These are phyloP conservation scores for Rhynchotus rufescens DNA, from an alignment of 2,797 vertebrate genomes.

Conservation along the genomic window DNA sequence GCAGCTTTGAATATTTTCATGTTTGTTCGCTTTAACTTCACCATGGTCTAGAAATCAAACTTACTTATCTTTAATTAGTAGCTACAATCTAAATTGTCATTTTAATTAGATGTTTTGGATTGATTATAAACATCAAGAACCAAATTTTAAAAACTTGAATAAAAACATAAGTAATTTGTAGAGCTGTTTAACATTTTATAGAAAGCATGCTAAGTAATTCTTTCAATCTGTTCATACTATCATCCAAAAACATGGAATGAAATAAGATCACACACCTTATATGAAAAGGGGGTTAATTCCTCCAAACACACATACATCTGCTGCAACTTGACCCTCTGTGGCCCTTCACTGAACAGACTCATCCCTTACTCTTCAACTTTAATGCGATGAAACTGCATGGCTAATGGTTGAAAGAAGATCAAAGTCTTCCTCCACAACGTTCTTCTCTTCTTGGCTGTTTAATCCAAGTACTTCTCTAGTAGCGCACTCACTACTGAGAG, in stretches of 20 bases:
- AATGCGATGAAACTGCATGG: no score
- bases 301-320: neutral
- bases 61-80: constrained; percentile 50
- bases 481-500: no score
- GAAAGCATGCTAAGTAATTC: constrained; percentile 61
- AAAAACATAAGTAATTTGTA: constrained; percentile 69
- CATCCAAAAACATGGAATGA: constrained; percentile 33
- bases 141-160: constrained; percentile 64
- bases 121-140: constrained; percentile 71
- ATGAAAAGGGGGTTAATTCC: no score
- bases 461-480: no score
- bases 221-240: constrained; percentile 48
- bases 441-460: no score
- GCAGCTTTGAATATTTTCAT: no score
- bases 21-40: neutral
- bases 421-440: no score
- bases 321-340: no score
- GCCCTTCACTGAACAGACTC: no score
- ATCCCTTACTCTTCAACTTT: no score
- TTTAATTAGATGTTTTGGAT: constrained; percentile 69
- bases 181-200: constrained; percentile 68
- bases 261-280: neutral
- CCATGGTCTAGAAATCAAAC: constrained; percentile 14
- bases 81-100: constrained; percentile 64
- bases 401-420: no score